Conservation (phyloP, 2,797 vertebrate genomes). For the Diplodus sargus region DNA sequence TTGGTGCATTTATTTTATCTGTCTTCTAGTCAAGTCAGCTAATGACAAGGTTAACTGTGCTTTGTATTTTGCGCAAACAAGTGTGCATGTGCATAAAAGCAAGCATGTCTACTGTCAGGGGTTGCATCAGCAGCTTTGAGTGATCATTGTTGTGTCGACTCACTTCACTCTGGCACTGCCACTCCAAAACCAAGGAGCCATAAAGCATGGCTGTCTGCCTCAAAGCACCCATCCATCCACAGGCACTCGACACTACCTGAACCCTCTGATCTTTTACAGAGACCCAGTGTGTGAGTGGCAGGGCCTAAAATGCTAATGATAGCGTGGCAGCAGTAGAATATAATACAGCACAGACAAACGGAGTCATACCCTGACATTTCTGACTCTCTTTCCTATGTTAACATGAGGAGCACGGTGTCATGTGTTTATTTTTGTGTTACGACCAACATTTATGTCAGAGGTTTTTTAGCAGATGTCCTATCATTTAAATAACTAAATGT, state of each 20-base stretch:
- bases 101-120: conserved; percentile 43
- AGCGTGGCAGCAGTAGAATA: conserved; percentile 38
- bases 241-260: conserved; percentile 60
- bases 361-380: conserved; percentile 14
- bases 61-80: conserved; percentile 8
- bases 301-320: conserved; percentile 58
- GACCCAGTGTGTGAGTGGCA: conserved; percentile 57
- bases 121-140: conserved; percentile 62
- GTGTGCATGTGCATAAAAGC: conserved; percentile 19
- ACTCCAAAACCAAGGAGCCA: conserved; percentile 76
- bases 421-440: background rate
- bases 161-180: conserved; percentile 73
- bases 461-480: background rate
- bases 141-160: conserved; percentile 68
- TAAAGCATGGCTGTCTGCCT: conserved; percentile 77
- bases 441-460: background rate
- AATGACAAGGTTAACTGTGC: background rate
- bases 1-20: conserved; percentile 25
- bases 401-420: background rate
- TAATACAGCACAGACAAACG: conserved; percentile 39
- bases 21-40: conserved; percentile 5
- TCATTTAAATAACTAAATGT: background rate
- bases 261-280: conserved; percentile 68
- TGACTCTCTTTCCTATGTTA: conserved; percentile 19
- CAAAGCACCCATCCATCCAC: conserved; percentile 72